A percentile compares a stretch with the other conserved stretches of the same genome.
These are phyloP conservation scores for Disparrhopalites patrizii DNA, from an alignment of 2,888 invertebrate genomes.

Conservation along the genomic window DNA sequence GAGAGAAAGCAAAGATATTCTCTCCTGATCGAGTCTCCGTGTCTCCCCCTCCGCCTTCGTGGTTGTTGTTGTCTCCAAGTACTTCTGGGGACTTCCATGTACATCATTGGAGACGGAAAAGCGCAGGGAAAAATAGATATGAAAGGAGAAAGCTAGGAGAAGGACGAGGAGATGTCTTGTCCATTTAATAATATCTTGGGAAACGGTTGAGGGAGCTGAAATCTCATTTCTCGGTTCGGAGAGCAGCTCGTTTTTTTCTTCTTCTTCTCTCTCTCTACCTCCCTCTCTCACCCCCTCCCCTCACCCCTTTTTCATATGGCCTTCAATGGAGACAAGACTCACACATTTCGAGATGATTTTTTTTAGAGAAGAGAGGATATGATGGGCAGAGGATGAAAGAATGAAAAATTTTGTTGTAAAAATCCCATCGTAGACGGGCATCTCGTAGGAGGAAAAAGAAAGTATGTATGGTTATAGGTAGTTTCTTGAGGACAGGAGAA, in stretches of 20 bases:
- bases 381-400: too few species aligned
- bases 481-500: too few species aligned
- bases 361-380: too few species aligned
- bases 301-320: too few species aligned
- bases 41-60: neutral
- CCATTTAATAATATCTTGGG: slow-evolving; percentile 28
- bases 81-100: neutral
- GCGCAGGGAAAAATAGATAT: neutral
- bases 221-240: slow-evolving; percentile 42
- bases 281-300: neutral
- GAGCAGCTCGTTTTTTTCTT: slow-evolving; percentile 26
- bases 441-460: too few species aligned
- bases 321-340: too few species aligned
- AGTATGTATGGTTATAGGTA: too few species aligned
- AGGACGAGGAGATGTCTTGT: slow-evolving; percentile 23
- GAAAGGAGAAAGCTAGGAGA: neutral
- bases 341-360: too few species aligned
- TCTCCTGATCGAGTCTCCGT: neutral
- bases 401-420: too few species aligned
- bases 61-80: too few species aligned
- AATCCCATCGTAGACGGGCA: too few species aligned
- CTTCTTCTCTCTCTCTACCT: neutral
- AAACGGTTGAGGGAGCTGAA: slow-evolving; percentile 35
- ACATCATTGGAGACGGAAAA: neutral
- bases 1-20: too few species aligned